Evolutionary conservation across 2,797 vertebrate species (phyloP).

Genomic region (Catharus ustulatus): DNA sequence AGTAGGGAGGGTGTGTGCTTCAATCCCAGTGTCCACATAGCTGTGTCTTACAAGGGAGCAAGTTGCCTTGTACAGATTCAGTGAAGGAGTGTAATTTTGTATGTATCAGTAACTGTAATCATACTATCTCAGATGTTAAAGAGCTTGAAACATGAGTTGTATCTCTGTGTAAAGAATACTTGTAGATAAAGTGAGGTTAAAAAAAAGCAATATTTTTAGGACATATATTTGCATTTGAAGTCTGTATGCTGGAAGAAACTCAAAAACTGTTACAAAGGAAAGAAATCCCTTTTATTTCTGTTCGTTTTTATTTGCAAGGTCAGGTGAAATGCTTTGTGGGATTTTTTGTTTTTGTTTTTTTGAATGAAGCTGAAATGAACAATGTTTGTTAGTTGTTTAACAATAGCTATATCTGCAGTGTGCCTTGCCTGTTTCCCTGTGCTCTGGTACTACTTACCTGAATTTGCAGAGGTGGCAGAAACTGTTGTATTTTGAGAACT

Average conservation of each 20-base stretch:
- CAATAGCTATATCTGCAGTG: not conserved
- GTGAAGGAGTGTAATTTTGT: not conserved
- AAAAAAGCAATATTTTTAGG: not conserved
- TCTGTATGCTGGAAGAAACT: not conserved
- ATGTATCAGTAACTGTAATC: not conserved
- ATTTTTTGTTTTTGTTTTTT: not conserved
- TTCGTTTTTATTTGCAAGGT: not conserved
- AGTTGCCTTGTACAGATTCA: not conserved
- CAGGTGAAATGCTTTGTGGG: not conserved
- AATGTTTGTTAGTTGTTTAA: not conserved
- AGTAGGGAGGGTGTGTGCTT: not conserved
- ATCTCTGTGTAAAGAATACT: not conserved
- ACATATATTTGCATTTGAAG: not conserved
- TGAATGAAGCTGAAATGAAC: not conserved
- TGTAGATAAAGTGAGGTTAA: not conserved
- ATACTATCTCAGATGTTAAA: not conserved
- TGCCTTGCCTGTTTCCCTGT: not conserved
- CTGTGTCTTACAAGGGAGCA: not conserved
- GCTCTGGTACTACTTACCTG: not conserved
- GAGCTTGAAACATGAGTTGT: not conserved
- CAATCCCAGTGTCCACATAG: not conserved
- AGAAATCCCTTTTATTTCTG: not conserved
- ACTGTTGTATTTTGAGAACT: not conserved
- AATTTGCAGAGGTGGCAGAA: constrained; percentile 41
- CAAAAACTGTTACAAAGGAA: not conserved